phyloP scores from a whole-genome alignment of 2,797 vertebrate genomes.

The Macroramphosus scolopax region DNA sequence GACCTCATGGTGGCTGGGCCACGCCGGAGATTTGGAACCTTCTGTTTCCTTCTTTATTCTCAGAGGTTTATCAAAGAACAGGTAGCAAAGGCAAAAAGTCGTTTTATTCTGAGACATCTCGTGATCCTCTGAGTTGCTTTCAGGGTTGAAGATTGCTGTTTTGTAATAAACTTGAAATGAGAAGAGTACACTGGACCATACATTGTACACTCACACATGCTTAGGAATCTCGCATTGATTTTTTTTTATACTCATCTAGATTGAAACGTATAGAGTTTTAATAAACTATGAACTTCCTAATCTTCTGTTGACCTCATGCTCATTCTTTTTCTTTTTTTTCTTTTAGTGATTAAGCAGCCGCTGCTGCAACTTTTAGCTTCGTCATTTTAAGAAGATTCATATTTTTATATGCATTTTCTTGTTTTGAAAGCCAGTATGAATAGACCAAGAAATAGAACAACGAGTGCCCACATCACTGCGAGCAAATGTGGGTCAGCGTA shows the following conservation, averaged over 20 bases:
- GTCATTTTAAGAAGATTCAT: constrained; percentile 19
- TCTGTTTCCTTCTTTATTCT: constrained; percentile 63
- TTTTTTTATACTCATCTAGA: constrained; percentile 61
- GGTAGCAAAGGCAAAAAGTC: constrained; percentile 46
- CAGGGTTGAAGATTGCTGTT: constrained; percentile 70
- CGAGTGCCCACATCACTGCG: constrained; percentile 15
- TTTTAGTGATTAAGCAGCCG: constrained; percentile 7
- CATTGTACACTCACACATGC: constrained; percentile 66
- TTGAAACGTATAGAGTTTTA: constrained; percentile 67
- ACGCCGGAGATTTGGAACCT: constrained; percentile 64
- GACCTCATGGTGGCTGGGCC: constrained; percentile 80
- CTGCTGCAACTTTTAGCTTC: constrained; percentile 20
- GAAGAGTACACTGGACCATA: constrained; percentile 78
- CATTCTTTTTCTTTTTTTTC: constrained; percentile 37
- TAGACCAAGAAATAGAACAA: constrained; percentile 22
- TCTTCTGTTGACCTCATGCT: constrained; percentile 57
- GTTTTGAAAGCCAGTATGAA: constrained; percentile 21
- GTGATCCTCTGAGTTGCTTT: constrained; percentile 61
- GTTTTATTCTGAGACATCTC: constrained; percentile 61
- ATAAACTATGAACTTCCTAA: constrained; percentile 65
- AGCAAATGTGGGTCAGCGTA: constrained; percentile 27
- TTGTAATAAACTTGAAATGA: constrained; percentile 78
- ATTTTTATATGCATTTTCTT: constrained; percentile 25
- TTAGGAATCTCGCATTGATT: constrained; percentile 64
- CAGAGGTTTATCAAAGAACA: constrained; percentile 70